Base-by-base conservation (phyloP, 1,140 invertebrate species). In the Parapsyche elsis region DNA sequence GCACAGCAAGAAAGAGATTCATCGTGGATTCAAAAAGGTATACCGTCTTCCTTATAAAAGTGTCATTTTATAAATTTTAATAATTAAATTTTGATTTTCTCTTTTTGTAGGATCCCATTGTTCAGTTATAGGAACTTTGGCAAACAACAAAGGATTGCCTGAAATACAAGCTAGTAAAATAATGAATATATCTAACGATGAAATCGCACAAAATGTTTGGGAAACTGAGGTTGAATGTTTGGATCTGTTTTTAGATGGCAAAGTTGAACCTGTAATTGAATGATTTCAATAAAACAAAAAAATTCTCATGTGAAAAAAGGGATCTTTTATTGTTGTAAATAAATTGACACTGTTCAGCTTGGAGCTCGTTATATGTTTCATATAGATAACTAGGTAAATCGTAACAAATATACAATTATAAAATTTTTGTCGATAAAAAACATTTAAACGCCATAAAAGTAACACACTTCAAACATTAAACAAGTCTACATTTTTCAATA, bases 11-110 rank as follows among this genome's bases (percentile, higher is more conserved):
- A 45, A 10, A 70, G 14, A 45, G 71, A 80, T 64, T 73, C 38
- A 14, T 46, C 71, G 44, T 81, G 79, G 81, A 79, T 83, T 23
- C 19, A 45, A n/a, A 83, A 79, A 83, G 81, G 81, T 83, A 76
- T n/a, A 21, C 19, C 5, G 9, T 21, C 24, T 21, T 64, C 9
- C 19, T 21, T 64, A 5, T 45, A 10, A 75, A 75, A 45, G n/a
- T 75, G 30, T 7, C 14, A 7, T 7, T 9, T 9, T 10, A 45
- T 49, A 24, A 14, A 46, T 5, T 5, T 23, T 71, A 23, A 23
- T 71, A 71, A 71, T n/a, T n/a, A 71, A 71, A 9, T 21, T 5
- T 61, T 10, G 9, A 71, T 71, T 71, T 71, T 71, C 4, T 71
- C 24, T 9, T 46, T n/a, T 77, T 76, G 9, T 12, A 82, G 81